Evolutionary conservation across 2,113 vertebrate species (phyloP), one percentile per base, ranked within the genome.

Genomic region (Grus americana): DNA sequence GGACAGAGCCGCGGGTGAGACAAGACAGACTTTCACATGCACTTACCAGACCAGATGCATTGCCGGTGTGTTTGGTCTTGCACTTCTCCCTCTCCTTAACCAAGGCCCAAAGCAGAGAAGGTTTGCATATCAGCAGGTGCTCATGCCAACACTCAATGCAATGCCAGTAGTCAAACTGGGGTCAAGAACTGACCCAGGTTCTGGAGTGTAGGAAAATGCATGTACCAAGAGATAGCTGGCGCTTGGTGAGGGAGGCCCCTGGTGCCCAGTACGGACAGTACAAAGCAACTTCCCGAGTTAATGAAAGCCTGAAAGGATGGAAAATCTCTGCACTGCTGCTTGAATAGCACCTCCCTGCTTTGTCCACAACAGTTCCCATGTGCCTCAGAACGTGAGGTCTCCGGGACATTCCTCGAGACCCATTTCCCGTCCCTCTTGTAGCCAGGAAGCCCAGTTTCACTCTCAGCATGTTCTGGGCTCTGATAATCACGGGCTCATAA

Each of bases 21-120:
- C 13, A 72, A 61, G 32, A 34, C 13, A 62, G 47, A 30, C 12
- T 44, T 83, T 50, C 19, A 72, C n/a, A 73, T 17, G 32, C 8
- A n/a, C 14, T n/a, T 46, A 30, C 23, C 16, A 50, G 32, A 46
- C 26, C 15, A 70, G 50, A 59, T 0, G 0, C 10, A 10, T n/a
- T 32, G 6, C 30, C 66, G 5, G 20, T 27, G 32, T 17, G 38
- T 67, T 62, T 42, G 6, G 18, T 44, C 36, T 79, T 22, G n/a
- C 6, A 11, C 5, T 55, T 46, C 11, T 20, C 4, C 38, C 15
- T 54, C 18, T 79, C 34, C 32, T 68, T 46, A 23, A 8, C 66
- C 49, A 63, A 46, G 12, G 34, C 34, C 58, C 59, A 50, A 72
- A 70, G 44, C 30, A 44, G 26, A 55, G 22, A 44, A 8, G 6